phyloP scores from a whole-genome alignment of 2,888 invertebrate species.

The Plagiodera versicolora region DNA sequence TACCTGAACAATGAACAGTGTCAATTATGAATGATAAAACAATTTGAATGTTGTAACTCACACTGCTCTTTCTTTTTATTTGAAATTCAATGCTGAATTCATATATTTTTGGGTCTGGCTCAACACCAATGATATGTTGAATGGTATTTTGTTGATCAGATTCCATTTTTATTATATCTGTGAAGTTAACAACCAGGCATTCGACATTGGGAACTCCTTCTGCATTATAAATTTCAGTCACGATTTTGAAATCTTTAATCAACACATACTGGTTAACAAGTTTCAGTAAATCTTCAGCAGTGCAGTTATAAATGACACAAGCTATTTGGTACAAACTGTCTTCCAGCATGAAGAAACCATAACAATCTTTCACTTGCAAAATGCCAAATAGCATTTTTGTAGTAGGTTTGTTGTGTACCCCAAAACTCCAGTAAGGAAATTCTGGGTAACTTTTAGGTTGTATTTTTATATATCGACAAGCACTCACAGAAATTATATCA shows the following conservation, averaged over 20 bases:
- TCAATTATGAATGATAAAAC: not conserved
- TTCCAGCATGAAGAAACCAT: conserved; percentile 26
- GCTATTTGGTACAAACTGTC: conserved; percentile 24
- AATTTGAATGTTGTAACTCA: conserved; percentile 7
- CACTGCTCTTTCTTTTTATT: conserved; percentile 19
- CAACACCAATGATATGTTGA: too few relatives aligned
- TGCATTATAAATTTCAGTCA: conserved; percentile 31
- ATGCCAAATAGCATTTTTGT: conserved; percentile 25
- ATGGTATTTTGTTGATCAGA: not conserved
- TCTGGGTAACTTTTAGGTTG: conserved; percentile 10
- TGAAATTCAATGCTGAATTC: conserved; percentile 7
- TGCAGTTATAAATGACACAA: conserved; percentile 12
- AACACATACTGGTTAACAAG: conserved; percentile 26
- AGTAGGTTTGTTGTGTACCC: conserved; percentile 25
- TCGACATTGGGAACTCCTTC: conserved; percentile 22
- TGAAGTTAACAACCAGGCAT: conserved; percentile 26
- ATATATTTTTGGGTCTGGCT: not conserved
- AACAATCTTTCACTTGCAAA: conserved; percentile 12
- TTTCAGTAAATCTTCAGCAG: not conserved
- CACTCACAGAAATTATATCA: conserved; percentile 17
- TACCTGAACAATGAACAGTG: conserved; percentile 5
- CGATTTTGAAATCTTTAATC: conserved; percentile 25
- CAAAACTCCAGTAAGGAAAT: conserved; percentile 32
- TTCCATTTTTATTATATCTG: conserved; percentile 14
- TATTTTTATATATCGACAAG: conserved; percentile 24